Evolutionary conservation across 2,888 invertebrate species (phyloP).

Genomic region (Alsophila aescularia): DNA sequence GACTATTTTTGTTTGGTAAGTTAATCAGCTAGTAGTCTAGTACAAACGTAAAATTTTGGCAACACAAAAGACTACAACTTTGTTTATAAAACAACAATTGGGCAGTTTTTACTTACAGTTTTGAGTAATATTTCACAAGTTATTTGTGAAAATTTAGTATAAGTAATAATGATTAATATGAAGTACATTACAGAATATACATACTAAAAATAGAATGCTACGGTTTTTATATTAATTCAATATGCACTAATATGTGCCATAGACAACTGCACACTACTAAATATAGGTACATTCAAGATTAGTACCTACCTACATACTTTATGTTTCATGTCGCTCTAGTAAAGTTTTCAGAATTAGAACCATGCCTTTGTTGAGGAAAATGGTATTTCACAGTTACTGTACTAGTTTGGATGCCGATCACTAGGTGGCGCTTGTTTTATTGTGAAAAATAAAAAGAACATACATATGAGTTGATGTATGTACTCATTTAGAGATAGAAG

Average conservation of each 20-base stretch:
- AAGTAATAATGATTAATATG: too few species aligned
- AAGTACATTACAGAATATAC: too few species aligned
- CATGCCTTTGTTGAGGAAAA: conserved; percentile 17
- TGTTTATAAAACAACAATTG: background rate
- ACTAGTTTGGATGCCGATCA: conserved; percentile 40
- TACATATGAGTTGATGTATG: too few species aligned
- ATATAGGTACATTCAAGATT: too few species aligned
- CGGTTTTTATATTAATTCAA: too few species aligned
- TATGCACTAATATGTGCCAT: too few species aligned
- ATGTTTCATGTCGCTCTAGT: background rate
- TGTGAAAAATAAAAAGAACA: background rate
- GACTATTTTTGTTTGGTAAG: background rate
- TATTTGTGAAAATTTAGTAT: too few species aligned
- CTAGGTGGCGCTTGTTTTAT: conserved; percentile 52
- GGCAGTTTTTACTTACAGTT: too few species aligned
- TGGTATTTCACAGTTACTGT: conserved; percentile 15
- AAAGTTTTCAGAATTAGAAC: conserved; percentile 9
- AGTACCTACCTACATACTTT: background rate
- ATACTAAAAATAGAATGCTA: too few species aligned
- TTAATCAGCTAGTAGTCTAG: background rate
- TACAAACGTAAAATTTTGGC: background rate
- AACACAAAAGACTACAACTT: conserved; percentile 17
- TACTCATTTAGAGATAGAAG: too few species aligned
- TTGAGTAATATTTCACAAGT: too few species aligned
- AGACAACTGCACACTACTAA: too few species aligned